Evolutionary conservation across 2,113 vertebrate genomes (phyloP), one percentile per base, ranked within the genome.

Genomic region (Leptobrachium leishanense): DNA sequence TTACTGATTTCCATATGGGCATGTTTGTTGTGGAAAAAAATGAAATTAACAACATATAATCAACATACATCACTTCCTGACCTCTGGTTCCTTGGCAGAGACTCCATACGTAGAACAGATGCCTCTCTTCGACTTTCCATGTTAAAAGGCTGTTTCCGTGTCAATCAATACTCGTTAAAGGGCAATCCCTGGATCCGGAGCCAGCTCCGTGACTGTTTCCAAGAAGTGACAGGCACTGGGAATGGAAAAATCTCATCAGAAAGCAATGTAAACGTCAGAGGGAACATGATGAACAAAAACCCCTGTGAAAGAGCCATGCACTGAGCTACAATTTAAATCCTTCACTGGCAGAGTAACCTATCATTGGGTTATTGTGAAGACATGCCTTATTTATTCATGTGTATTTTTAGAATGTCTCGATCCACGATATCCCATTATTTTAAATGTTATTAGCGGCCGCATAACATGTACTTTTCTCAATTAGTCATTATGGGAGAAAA

Each of bases 171-270:
- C 57, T 79, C 12, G 15, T 79, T 79, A 66, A 41, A 65, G 57
- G 64, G 59, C 69, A 66, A 66, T 79, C 46, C 69, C 46, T 31
- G 40, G 53, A 59, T 39, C 62, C 44, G 40, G 69, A 39, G 7
- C 69, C 69, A 55, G 69, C 62, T 39, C 69, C 59, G 55, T 43
- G 39, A 43, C 43, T 66, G 59, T 67, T 66, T 55, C 77, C 68
- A 72, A 72, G 44, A 66, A 66, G 68, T 72, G 59, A 66, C 59
- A 72, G 57, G 59, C 68, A 65, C 20, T 7, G 39, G 40, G 42
- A 79, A 72, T 66, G 77, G 77, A 79, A 79, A 78, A 72, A 72
- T 66, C 77, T 79, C 76, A 77, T 77, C 75, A 70, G 43, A 70
- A 20, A n/a, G 75, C 54, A 63, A 6, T 63, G 55, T 46, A 50